Evolutionary conservation across 1,140 invertebrate species (phyloP), one percentile per base, ranked within the genome.

Genomic region (Aethina tumida): DNA sequence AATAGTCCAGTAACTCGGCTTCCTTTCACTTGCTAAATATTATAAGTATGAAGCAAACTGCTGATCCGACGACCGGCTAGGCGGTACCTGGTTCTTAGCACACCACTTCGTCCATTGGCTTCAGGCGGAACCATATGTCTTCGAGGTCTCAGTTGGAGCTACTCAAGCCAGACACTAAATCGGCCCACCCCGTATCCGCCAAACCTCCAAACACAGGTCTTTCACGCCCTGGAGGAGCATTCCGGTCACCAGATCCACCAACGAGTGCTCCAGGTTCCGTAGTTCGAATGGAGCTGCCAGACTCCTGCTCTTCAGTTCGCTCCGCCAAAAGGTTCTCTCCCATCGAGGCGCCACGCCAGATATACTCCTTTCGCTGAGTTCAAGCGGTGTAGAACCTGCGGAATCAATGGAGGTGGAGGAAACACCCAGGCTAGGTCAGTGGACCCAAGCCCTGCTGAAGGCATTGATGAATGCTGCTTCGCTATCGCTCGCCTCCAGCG

Each of bases 231-330:
- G 39, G 5, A 22, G 20, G 14, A 33, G 35, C 14, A 13, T 15
- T 5, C 5, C 2, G 4, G 39, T 41, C 20, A 9, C n/a, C 18
- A 20, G 12, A 39, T 41, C 39, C 38, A 37, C 15, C n/a, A n/a
- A n/a, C n/a, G n/a, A n/a, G n/a, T n/a, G n/a, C n/a, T n/a, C n/a
- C n/a, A n/a, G n/a, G n/a, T n/a, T n/a, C n/a, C n/a, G n/a, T 16
- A 41, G 13, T 13, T 22, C 6, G 14, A 50, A 41, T 8, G 52
- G 54, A 4, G 47, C 28, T 9, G 38, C 38, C 15, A 52, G 16
- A 2, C 45, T 48, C 42, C 58, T 25, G 7, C 31, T 22, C 20
- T 50, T 50, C n/a, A 61, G 36, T 17, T 62, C 58, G 4, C 50
- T 26, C 34, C 49, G 45, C 29, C 14, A 28, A 20, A 29, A 29